Base-by-base conservation (phyloP, 2,888 invertebrate species). In the Lasioglossum marginatum region DNA sequence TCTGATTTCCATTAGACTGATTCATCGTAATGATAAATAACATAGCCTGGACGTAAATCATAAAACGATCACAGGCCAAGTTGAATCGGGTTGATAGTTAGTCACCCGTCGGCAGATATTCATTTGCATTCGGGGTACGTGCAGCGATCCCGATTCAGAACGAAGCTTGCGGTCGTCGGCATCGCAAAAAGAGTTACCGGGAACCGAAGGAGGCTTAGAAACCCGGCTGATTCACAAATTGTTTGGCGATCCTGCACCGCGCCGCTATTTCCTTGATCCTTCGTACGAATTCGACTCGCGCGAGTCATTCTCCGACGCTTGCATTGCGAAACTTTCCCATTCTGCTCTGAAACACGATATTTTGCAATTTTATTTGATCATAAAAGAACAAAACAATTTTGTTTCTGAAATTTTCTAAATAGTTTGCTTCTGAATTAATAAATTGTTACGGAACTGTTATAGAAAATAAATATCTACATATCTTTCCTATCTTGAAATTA, bases 111-210 rank as follows among this genome's bases (percentile, higher is more conserved):
- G 6, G 12, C 12, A 14, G 74, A 48, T 45, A 45, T 70, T 83
- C 40, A 87, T 91, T 82, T 91, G 83, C 89, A 91, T 90, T 82
- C 85, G 81, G 43, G 83, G 86, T 81, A 85, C 84, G 82, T 79
- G 68, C 81, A 68, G 68, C 77, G 68, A 88, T 79, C 81, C 74
- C 68, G 79, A 82, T 77, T 79, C 77, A 77, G 86, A 70, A 81
- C 81, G 80, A 23, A 52, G 77, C 52, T 40, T 85, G 90, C 90
- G 90, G 89, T 90, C 86, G 87, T 88, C 90, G 91, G 91, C 86
- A 79, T 86, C 57, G 81, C 77, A 76, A 89, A 88, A 89, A 79
- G 81, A 81, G 84, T 91, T 92, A 87, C 66, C 37, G 63, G 82
- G 85, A 89, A 83, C 80, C 83, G 75, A 87, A 83, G 77, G 86